Percentiles rank a stretch among this genome's conserved stretches.
phyloP scores from a whole-genome alignment of 35 echinoderm and acorn worm genomes.

The Stichopus chloronotus region DNA sequence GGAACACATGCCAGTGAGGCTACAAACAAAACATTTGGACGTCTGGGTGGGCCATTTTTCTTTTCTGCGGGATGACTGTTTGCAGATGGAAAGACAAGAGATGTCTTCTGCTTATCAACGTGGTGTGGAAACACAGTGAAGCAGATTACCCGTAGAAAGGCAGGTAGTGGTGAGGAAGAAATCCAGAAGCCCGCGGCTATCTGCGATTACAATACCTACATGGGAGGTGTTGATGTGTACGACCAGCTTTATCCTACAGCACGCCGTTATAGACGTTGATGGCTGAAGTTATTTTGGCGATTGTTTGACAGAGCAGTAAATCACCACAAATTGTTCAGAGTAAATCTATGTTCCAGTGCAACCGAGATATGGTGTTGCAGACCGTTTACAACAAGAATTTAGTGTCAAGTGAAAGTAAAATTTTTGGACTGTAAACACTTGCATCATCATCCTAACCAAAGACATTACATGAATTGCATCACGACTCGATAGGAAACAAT shows the following conservation, averaged over 20 bases:
- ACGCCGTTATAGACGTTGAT: conserved; percentile 8
- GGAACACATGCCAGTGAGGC: not conserved
- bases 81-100: no score
- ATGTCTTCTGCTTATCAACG: no score
- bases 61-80: not conserved
- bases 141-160: not conserved
- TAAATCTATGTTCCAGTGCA: not conserved
- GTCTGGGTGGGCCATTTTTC: not conserved
- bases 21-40: not conserved
- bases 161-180: not conserved
- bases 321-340: not conserved
- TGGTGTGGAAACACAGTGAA: conserved; percentile 28
- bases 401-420: no score
- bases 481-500: no score
- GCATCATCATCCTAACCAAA: no score
- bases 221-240: conserved; percentile 19
- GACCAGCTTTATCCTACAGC: conserved; percentile 28
- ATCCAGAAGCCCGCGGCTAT: not conserved
- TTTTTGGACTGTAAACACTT: no score
- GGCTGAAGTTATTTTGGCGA: not conserved
- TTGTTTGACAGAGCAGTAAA: not conserved
- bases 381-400: not conserved
- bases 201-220: not conserved
- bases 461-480: no score
- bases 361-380: not conserved